Evolutionary conservation across 2,113 vertebrate species (phyloP), one percentile per base, ranked within the genome.

Genomic region (Antechinus flavipes): DNA sequence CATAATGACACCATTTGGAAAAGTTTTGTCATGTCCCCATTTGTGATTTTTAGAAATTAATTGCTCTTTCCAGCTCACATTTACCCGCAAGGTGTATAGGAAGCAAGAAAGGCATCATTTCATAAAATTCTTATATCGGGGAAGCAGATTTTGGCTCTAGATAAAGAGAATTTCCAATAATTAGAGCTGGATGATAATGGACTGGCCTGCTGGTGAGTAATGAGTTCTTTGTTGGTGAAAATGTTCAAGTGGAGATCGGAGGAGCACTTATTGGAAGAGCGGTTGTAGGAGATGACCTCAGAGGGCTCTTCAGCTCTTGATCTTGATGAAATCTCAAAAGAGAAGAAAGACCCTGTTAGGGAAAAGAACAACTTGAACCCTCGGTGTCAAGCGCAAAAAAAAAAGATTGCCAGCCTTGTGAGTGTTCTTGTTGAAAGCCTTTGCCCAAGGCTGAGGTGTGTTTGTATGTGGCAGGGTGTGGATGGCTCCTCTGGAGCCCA

Each of bases 381-480:
- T 95, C 19, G 89, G 16, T 90, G 55, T 50, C 54, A 93, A 53
- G 90, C 26, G 19, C 14, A 5, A 54, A 91, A 4, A 54, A 91
- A 4, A 93, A 96, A 93, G 52, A 84, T 90, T 97, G 96, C 94
- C 90, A 95, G 91, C n/a, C 23, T 50, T 91, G 46, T 93, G 47
- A 90, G 95, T 93, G 54, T 68, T 94, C 93, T 95, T 95, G 42
- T 46, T 95, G 95, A 95, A 93, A 95, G 95, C 93, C 90, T 96
- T 96, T 95, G 96, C 97, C 94, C 92, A 92, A 92, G 94, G 95
- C 93, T 89, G 76, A 94, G 98, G 96, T 96, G 97, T 96, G 91
- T 97, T 91, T 96, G 8, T 94, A 56, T 95, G 61, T 95, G 96
- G 90, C 89, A 95, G 96, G 97, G 98, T 93, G 95, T 97, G 96